Evolutionary conservation across 2,113 vertebrate genomes (phyloP).

Genomic region (Willisornis vidua): DNA sequence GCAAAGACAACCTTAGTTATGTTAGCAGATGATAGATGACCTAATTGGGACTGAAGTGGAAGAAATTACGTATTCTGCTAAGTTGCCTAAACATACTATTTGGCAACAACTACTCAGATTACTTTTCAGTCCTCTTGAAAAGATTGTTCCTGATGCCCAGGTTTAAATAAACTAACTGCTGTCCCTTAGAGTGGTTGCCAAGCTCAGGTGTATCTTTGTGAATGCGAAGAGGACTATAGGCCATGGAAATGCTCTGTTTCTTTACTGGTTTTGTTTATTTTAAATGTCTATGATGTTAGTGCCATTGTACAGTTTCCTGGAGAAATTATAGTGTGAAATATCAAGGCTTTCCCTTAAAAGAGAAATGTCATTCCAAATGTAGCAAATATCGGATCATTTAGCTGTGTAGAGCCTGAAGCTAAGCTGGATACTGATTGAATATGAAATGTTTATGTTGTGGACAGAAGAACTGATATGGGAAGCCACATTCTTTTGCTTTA

Average conservation of each 20-base stretch:
- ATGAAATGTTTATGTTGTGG: constrained; percentile 57
- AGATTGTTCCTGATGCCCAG: constrained; percentile 18
- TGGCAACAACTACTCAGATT: constrained; percentile 31
- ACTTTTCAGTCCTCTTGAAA: neutral
- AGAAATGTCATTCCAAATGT: constrained; percentile 36
- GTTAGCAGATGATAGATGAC: constrained; percentile 32
- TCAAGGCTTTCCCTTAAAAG: constrained; percentile 16
- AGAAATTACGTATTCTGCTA: constrained; percentile 28
- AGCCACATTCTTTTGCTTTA: constrained; percentile 33
- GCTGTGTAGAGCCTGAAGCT: constrained; percentile 34
- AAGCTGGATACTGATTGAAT: constrained; percentile 43
- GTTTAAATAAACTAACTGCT: constrained; percentile 18
- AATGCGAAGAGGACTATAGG: neutral
- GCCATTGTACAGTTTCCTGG: neutral
- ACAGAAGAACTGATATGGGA: constrained; percentile 9
- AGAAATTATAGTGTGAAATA: constrained; percentile 31
- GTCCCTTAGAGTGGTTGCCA: neutral
- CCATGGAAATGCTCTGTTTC: neutral
- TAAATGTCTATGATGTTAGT: neutral
- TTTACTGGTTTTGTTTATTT: neutral
- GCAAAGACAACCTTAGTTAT: constrained; percentile 6
- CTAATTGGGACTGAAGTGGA: constrained; percentile 44
- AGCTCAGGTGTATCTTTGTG: neutral
- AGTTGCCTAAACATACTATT: neutral
- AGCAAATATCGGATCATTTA: neutral